Evolutionary conservation across 2,888 invertebrate species (phyloP), one percentile per base, ranked within the genome.

Genomic region (Trichacis sp.): DNA sequence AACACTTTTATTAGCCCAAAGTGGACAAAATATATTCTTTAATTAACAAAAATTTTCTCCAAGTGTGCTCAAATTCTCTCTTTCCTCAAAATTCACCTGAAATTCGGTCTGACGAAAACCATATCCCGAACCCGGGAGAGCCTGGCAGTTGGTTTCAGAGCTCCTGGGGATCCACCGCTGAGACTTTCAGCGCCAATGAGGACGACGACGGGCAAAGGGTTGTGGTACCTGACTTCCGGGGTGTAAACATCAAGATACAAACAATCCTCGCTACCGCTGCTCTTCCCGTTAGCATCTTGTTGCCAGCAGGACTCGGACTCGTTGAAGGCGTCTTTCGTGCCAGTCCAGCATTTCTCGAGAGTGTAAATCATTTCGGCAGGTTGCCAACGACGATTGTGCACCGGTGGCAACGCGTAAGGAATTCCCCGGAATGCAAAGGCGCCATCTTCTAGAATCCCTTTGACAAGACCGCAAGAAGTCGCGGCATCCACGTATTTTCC

Each of bases 61-160:
- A n/a, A n/a, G n/a, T n/a, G n/a, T n/a, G n/a, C n/a, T n/a, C n/a
- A n/a, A n/a, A n/a, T n/a, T n/a, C n/a, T n/a, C n/a, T n/a, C n/a
- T 9, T 38, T 5, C 14, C 15, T 47, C 20, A 42, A 17, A 1
- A 52, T n/a, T 11, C 92, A 85, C 74, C 96, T 89, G 85, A 95
- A 95, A 78, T 95, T 95, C 2, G 95, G 94, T 64, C 93, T 88
- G 1, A 96, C 95, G 79, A 94, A 93, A 5, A 96, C 91, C 1
- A 94, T 91, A 79, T 95, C 93, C 62, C 92, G 90, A 1, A 91
- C 89, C 46, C 90, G 88, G 0, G 95, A 91, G 66, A 94, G 89
- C 40, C 91, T 86, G 0, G 93, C 90, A 0, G 93, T 93, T 0
- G 95, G 94, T 69, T 91, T 88, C 73, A 88, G 85, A 63, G 87